Evolutionary conservation across 2,888 invertebrate genomes (phyloP).

Genomic region (Epirrhoe tristata): DNA sequence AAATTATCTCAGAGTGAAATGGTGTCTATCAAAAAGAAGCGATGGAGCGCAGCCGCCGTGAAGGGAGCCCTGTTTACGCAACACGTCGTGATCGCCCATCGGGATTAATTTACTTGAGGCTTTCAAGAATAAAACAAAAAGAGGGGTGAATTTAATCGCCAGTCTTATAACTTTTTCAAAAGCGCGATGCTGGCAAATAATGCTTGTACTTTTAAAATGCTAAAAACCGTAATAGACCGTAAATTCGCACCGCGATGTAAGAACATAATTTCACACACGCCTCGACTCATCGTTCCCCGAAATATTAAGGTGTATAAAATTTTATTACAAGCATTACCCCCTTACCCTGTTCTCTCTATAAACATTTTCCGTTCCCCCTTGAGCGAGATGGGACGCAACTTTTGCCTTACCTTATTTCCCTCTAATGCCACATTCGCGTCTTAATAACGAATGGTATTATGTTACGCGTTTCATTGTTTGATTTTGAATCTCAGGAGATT

Average conservation of each 20-base stretch:
- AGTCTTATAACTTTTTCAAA: constrained; percentile 34
- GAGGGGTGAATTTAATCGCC: constrained; percentile 44
- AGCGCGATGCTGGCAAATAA: constrained; percentile 4
- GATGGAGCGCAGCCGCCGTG: constrained; percentile 54
- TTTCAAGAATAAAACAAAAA: constrained; percentile 57
- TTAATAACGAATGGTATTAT: constrained; percentile 80
- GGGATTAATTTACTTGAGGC: constrained; percentile 71
- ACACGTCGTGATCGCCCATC: constrained; percentile 65
- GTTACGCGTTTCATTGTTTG: constrained; percentile 78
- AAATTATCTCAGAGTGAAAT: constrained; percentile 75
- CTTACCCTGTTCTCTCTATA: constrained; percentile 74
- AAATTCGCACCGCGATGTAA: constrained; percentile 64
- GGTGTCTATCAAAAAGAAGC: constrained; percentile 61
- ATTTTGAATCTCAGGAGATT: constrained; percentile 77
- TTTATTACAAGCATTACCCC: constrained; percentile 81
- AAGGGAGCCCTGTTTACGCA: constrained; percentile 68
- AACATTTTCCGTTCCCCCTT: constrained; percentile 73
- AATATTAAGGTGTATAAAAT: constrained; percentile 84
- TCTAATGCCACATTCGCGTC: constrained; percentile 80
- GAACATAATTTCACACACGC: constrained; percentile 80
- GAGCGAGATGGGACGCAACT: constrained; percentile 53
- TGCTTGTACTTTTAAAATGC: constrained; percentile 43
- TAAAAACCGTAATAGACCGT: constrained; percentile 59
- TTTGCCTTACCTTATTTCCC: constrained; percentile 70
- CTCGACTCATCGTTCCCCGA: constrained; percentile 80